Evolutionary conservation across 2,888 invertebrate species (phyloP), one percentile per base, ranked within the genome.

Genomic region (Hypomecis atomaria): DNA sequence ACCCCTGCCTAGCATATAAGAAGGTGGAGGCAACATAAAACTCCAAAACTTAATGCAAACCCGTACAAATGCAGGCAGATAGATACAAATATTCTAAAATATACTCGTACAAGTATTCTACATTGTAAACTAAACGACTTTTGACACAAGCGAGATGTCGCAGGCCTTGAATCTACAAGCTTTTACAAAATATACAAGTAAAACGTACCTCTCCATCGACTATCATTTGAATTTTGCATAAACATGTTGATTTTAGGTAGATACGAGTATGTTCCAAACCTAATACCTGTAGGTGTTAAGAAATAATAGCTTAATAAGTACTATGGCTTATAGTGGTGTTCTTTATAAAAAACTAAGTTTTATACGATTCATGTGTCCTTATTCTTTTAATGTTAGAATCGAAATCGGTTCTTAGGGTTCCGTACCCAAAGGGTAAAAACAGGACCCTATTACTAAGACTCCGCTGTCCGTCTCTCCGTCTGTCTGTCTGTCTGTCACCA

Each of bases 91-190:
- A 83, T 82, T 80, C 78, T 85, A 88, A n/a, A n/a, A n/a, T n/a
- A n/a, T n/a, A n/a, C 84, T 70, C 72, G 86, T 79, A 84, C 84
- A 70, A 71, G 85, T 84, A 83, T 82, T 80, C 78, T 85, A 88
- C 87, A 84, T 82, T 86, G 85, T 88, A 85, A 82, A 74, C 82
- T 82, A 82, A 84, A 85, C 86, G 77, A 84, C 90, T 88, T 89
- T 88, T 84, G 82, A 84, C 82, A 76, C 73, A 81, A 82, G 79
- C 82, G 78, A 85, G 86, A 86, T 88, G 88, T 87, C 82, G 85
- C 82, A 86, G 86, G 78, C 90, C 90, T 89, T 90, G 90, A 85
- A 83, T 76, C 75, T 73, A 78, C 77, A 80, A 83, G 77, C 75
- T 77, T 87, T 84, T 81, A 83, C 83, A 81, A 84, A 83, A 84